These are phyloP conservation scores for Notodonta dromedarius DNA, from an alignment of 2,888 invertebrate genomes.

Conservation along the genomic window DNA sequence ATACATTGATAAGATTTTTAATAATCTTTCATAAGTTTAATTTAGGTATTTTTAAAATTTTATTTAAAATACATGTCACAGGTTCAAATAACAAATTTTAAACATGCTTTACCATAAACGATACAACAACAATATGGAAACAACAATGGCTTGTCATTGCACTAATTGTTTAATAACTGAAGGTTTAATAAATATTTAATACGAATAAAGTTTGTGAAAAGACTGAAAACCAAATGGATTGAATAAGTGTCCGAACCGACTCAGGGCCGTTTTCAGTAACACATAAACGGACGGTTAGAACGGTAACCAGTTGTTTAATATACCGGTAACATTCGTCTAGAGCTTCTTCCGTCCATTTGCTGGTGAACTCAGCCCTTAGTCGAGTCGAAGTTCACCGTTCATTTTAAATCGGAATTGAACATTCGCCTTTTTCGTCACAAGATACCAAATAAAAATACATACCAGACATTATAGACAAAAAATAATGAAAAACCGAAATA, in stretches of 20 bases:
- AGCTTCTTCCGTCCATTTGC: no score
- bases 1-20: no score
- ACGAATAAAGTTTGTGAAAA: slow-evolving; percentile 30
- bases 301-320: no score
- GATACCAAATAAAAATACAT: not conserved
- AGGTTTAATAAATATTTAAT: no score
- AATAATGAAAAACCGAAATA: slow-evolving; percentile 25
- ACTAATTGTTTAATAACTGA: slow-evolving; percentile 11
- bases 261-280: no score
- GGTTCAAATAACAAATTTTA: not conserved
- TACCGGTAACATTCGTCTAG: no score
- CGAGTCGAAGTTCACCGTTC: not conserved
- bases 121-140: slow-evolving; percentile 34
- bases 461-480: slow-evolving; percentile 16
- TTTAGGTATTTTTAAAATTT: not conserved
- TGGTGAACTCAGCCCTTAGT: no score
- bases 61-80: not conserved
- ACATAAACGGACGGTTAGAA: no score
- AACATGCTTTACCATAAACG: slow-evolving; percentile 6
- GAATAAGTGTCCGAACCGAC: not conserved
- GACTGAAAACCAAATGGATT: not conserved
- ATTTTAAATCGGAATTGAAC: not conserved
- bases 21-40: no score
- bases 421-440: not conserved
- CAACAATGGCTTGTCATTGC: slow-evolving; percentile 36